Evolutionary conservation across 2,797 vertebrate species (phyloP), one percentile per base, ranked within the genome.

Genomic region (Tauraco hartlaubi): DNA sequence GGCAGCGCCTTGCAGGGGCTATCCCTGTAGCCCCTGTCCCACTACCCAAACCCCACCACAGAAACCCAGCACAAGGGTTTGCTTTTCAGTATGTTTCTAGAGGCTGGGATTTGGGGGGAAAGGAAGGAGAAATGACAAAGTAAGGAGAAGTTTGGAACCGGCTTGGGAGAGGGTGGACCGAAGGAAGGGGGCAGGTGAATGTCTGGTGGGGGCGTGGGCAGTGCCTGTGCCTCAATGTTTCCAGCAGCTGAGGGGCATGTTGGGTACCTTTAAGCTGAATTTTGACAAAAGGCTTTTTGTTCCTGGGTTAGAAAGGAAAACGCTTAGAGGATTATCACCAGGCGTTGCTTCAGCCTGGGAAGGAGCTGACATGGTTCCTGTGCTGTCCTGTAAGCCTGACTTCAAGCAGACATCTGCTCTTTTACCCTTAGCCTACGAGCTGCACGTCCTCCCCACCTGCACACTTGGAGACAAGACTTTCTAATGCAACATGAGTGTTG

Each of bases 401-500:
- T 49, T 67, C 52, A 44, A 31, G 37, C 7, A 44, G 37, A 21
- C 5, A 2, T 46, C 13, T 11, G 5, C n/a, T 54, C 1, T 58
- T 75, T 83, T 22, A 44, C 28, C n/a, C 28, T 9, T 12, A 17
- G 23, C 1, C 19, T 20, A 4, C 2, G 16, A 79, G 28, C 37
- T 82, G 37, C 31, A 5, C 4, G 5, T 52, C 28, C 20, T 78
- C 21, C 21, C 25, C 4, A 41, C 11, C 28, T 49, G 25, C 9
- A 7, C 0, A 5, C 55, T 69, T 52, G 67, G 76, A 75, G 33
- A 11, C 15, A 13, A 25, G 85, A 41, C 15, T 41, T 62, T 9
- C 22, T 51, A 11, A 17, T 49, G 44, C 0, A 1, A 4, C 41
- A 44, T 0, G 0, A 28, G 6, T 56, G 29, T 58, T 43, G 11